Evolutionary conservation across 2,888 invertebrate species (phyloP), one percentile per base, ranked within the genome.

Genomic region (Eremobia ochroleuca): DNA sequence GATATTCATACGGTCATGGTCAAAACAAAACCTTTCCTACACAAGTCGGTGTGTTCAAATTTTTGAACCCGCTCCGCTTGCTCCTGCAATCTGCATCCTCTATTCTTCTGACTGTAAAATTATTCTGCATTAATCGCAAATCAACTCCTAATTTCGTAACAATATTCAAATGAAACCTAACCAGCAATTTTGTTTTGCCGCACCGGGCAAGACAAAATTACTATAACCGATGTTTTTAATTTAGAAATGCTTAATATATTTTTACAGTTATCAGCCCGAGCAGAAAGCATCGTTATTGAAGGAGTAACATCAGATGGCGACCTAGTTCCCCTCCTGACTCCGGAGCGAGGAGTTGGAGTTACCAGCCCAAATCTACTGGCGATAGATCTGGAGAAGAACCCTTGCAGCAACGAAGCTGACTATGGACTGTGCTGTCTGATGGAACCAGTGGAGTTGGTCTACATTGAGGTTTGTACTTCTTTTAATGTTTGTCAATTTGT

Each of bases 241-340:
- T 43, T 21, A 43, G 28, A 28, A 67, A 66, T 4, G 8, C 2
- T 25, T 25, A 2, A 15, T 4, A 25, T 5, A 28, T 69, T 21
- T 2, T 82, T 85, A 28, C 84, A 97, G 96, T 83, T 98, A 40
- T 98, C 98, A 68, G 97, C 97, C 6, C 96, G 98, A 72, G 97
- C 98, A 18, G 98, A 98, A 92, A 98, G 98, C 90, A 97, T 98
- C 80, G 97, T 98, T 0, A 94, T 98, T 11, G 98, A 98, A 94
- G 98, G 98, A 0, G 97, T 97, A 4, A 98, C 98, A 9, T 95
- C 97, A 0, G 98, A 98, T 81, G 98, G 98, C 78, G 98, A 98
- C 81, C 94, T 98, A 49, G 97, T 98, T 11, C 98, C 98, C 0
- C 94, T 98, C 13, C 94, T 98, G 69, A 91, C 97, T 95, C 93